Percentiles rank a stretch among this genome's conserved stretches.
These are phyloP conservation scores for Scaptomyza parva DNA, from an alignment of 2,888 invertebrate species.

Conservation along the genomic window DNA sequence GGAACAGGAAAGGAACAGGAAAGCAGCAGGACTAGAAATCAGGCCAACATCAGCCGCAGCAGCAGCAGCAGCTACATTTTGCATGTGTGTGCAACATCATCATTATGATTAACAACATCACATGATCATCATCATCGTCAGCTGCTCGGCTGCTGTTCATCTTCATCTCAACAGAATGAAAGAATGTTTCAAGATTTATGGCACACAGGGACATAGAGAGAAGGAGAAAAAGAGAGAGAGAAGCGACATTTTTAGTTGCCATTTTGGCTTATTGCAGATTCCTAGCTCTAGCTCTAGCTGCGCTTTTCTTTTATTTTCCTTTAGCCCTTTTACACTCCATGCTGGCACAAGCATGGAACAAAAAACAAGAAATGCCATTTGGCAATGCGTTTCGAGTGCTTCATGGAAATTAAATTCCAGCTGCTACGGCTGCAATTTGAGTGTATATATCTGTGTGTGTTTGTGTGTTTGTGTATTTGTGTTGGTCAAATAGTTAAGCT, in stretches of 20 bases:
- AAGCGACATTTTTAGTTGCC: conserved; percentile 61
- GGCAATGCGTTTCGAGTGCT: conserved; percentile 43
- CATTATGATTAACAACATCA: conserved; percentile 13
- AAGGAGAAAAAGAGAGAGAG: conserved; percentile 22
- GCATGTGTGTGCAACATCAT: conserved; percentile 33
- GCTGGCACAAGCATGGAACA: conserved; percentile 18
- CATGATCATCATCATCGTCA: conserved; percentile 9
- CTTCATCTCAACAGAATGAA: conserved; percentile 25
- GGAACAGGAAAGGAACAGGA: conserved; percentile 2
- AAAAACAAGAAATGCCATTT: conserved; percentile 50
- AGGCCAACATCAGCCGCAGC: conserved; percentile 22
- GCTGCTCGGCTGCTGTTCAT: conserved; percentile 40
- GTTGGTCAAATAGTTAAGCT: conserved; percentile 58
- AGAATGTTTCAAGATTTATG: conserved; percentile 67
- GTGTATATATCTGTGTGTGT: conserved; percentile 20
- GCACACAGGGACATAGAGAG: conserved; percentile 12
- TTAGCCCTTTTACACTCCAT: conserved; percentile 1
- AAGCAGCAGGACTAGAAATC: conserved; percentile 11
- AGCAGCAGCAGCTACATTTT: conserved; percentile 7
- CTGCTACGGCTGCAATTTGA: conserved; percentile 12
- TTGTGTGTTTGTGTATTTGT: conserved; percentile 23
- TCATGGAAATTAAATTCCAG: conserved; percentile 75
- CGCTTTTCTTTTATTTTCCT: conserved; percentile 4
- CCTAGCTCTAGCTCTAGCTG: conserved; percentile 45
- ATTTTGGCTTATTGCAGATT: conserved; percentile 69